These are phyloP conservation scores for Drosophila neonasuta DNA, from an alignment of 2,888 invertebrate genomes.

Conservation along the genomic window DNA sequence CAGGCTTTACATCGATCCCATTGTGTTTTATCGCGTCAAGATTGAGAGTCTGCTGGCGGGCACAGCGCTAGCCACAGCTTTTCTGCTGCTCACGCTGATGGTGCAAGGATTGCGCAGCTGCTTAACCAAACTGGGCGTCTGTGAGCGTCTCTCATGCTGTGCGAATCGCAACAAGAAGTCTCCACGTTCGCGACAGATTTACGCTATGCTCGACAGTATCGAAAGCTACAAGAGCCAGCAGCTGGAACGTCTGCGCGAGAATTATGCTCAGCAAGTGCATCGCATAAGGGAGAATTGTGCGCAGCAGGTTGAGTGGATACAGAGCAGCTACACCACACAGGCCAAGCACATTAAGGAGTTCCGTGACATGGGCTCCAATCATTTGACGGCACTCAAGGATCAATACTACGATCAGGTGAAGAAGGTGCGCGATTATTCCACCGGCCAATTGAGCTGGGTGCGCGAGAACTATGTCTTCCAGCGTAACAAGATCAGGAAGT, in stretches of 20 bases:
- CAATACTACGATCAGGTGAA: constrained; percentile 97
- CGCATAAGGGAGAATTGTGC: constrained; percentile 96
- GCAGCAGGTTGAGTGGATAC: constrained; percentile 96
- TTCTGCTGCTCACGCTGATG: constrained; percentile 90
- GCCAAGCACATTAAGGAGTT: constrained; percentile 93
- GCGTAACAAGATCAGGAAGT: constrained; percentile 95
- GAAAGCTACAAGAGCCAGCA: constrained; percentile 95
- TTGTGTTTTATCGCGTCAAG: constrained; percentile 91
- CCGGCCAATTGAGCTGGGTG: constrained; percentile 95
- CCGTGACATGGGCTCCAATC: constrained; percentile 94
- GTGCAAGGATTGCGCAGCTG: constrained; percentile 88
- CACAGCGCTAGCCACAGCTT: constrained; percentile 89
- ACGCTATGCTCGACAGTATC: constrained; percentile 93
- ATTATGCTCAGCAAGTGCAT: constrained; percentile 95
- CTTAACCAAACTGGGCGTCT: constrained; percentile 82
- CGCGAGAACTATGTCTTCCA: constrained; percentile 98
- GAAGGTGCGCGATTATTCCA: constrained; percentile 95
- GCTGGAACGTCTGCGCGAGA: constrained; percentile 93
- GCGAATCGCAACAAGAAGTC: constrained; percentile 86
- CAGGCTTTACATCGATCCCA: constrained; percentile 91
- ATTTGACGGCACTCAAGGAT: constrained; percentile 92
- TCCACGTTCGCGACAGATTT: constrained; percentile 91
- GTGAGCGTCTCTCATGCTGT: constrained; percentile 88
- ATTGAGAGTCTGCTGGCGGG: constrained; percentile 93
- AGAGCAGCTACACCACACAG: constrained; percentile 94